Evolutionary conservation across 2,113 vertebrate genomes (phyloP).

Genomic region (Myodes glareolus): DNA sequence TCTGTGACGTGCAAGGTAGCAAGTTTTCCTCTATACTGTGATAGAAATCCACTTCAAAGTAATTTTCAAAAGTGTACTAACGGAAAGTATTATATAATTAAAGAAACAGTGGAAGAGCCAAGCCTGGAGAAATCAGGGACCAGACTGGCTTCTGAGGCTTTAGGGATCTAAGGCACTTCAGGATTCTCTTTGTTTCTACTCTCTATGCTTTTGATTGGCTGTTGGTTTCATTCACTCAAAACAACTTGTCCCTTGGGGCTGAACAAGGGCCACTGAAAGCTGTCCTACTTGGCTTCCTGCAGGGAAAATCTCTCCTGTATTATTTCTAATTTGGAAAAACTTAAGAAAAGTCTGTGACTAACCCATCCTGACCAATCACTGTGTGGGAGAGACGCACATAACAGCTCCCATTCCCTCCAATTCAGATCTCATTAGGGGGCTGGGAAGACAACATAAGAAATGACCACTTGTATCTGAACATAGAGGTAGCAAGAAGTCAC

Average conservation of each 20-base stretch:
- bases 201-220: neutral
- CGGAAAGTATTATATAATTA: neutral
- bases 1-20: neutral
- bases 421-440: neutral
- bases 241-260: neutral
- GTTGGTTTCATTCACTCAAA: neutral
- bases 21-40: neutral
- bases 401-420: neutral
- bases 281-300: neutral
- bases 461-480: neutral
- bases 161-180: neutral
- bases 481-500: neutral
- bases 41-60: neutral
- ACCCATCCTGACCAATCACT: neutral
- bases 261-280: neutral
- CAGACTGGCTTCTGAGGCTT: neutral
- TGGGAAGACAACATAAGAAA: constrained; percentile 24
- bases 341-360: neutral
- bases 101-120: neutral
- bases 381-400: neutral
- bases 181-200: neutral
- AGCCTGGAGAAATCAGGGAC: neutral
- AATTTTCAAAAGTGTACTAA: neutral
- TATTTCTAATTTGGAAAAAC: constrained; percentile 21
- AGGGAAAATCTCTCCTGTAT: neutral